A percentile compares a stretch with the other conserved stretches of the same genome.
These are phyloP conservation scores for Odontophorus gujanensis DNA, from an alignment of 2,113 vertebrate species.

Conservation along the genomic window DNA sequence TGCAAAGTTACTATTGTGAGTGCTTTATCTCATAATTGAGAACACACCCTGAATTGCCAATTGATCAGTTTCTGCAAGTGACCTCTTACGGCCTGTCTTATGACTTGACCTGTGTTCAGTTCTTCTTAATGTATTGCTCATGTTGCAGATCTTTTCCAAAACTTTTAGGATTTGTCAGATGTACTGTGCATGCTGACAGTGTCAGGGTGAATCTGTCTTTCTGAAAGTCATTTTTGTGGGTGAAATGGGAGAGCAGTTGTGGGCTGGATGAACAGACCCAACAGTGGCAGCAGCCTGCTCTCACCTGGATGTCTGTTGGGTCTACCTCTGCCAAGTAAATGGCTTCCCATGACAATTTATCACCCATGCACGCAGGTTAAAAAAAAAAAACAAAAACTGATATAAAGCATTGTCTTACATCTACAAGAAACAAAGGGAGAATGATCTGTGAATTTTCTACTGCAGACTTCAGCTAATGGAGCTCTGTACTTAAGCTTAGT, in stretches of 20 bases:
- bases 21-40: no score
- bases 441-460: background rate
- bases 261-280: background rate
- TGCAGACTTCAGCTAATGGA: background rate
- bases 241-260: background rate
- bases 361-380: rapidly evolving
- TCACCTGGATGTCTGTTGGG: background rate
- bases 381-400: background rate
- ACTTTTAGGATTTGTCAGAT: background rate
- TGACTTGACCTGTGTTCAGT: background rate
- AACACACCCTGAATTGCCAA: background rate
- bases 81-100: background rate
- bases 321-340: background rate
- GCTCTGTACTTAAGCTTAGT: background rate
- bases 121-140: background rate
- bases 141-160: background rate
- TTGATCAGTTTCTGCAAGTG: background rate
- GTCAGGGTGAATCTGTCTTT: background rate
- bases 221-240: background rate
- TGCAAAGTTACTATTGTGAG: background rate
- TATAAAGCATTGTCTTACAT: background rate
- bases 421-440: background rate
- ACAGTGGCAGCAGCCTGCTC: background rate
- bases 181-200: background rate
- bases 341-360: background rate